Evolutionary conservation across 2,113 vertebrate species (phyloP).

Genomic region (Gambusia holbrooki): DNA sequence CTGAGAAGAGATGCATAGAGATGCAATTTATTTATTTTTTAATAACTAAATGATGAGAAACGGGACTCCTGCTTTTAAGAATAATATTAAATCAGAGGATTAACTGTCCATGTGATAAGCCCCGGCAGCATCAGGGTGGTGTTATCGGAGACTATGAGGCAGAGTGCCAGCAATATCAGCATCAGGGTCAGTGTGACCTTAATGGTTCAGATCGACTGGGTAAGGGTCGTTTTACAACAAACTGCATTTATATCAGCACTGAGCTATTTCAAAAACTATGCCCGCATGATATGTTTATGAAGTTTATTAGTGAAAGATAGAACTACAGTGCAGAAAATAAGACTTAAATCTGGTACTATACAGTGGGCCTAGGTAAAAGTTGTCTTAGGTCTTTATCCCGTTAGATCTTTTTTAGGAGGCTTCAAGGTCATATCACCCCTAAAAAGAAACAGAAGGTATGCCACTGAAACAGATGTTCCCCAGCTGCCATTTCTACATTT

Average conservation of each 20-base stretch:
- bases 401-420: no score
- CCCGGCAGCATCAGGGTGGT: not conserved
- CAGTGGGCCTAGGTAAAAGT: no score
- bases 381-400: no score
- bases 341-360: not conserved
- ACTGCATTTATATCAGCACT: conserved; percentile 35
- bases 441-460: not conserved
- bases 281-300: not conserved
- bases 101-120: conserved; percentile 33
- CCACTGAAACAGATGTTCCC: not conserved
- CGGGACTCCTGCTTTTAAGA: not conserved
- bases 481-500: conserved; percentile 13
- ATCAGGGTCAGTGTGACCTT: conserved; percentile 50
- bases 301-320: conserved; percentile 14
- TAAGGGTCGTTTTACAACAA: conserved; percentile 49
- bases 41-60: conserved; percentile 11
- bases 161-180: conserved; percentile 6
- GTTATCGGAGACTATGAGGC: conserved; percentile 21
- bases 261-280: conserved; percentile 40
- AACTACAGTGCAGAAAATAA: not conserved
- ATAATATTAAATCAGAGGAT: conserved; percentile 35
- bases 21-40: not conserved
- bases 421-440: no score
- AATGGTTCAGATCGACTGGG: conserved; percentile 29
- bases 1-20: conserved; percentile 70